phyloP scores from a whole-genome alignment of 2,113 vertebrate species.

The Sarotherodon lohbergeri region DNA sequence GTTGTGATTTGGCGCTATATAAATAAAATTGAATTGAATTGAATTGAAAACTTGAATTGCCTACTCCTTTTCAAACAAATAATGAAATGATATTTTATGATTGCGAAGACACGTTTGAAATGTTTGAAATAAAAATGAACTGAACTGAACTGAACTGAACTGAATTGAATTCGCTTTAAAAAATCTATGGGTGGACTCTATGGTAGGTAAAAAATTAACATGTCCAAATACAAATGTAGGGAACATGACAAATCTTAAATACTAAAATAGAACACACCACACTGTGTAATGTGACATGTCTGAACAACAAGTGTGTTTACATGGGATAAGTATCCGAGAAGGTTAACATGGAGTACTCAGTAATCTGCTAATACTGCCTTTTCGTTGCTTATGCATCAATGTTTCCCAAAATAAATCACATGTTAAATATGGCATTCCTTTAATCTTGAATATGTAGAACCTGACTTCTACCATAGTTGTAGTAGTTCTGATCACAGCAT shows the following conservation, averaged over 20 bases:
- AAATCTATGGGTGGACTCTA: neutral
- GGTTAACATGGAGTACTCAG: neutral
- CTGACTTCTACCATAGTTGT: neutral
- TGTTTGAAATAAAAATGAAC: too few species aligned
- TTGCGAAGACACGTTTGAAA: too few species aligned
- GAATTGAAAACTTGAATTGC: too few species aligned
- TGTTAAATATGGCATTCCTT: neutral
- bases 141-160: too few species aligned
- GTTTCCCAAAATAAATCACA: neutral
- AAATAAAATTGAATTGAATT: too few species aligned
- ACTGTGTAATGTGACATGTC: neutral
- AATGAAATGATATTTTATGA: too few species aligned
- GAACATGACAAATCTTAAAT: neutral
- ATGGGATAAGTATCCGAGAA: neutral
- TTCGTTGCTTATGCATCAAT: neutral
- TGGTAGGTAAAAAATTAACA: neutral
- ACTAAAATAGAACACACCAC: neutral
- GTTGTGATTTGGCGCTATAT: too few species aligned
- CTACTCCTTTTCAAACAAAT: too few species aligned
- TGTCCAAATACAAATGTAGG: neutral
- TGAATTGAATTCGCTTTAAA: neutral
- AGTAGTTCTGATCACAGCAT: neutral
- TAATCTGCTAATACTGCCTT: neutral
- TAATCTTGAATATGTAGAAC: neutral
- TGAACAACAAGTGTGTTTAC: neutral